phyloP scores from a whole-genome alignment of 2,113 vertebrate genomes.

The Leiothrix lutea region DNA sequence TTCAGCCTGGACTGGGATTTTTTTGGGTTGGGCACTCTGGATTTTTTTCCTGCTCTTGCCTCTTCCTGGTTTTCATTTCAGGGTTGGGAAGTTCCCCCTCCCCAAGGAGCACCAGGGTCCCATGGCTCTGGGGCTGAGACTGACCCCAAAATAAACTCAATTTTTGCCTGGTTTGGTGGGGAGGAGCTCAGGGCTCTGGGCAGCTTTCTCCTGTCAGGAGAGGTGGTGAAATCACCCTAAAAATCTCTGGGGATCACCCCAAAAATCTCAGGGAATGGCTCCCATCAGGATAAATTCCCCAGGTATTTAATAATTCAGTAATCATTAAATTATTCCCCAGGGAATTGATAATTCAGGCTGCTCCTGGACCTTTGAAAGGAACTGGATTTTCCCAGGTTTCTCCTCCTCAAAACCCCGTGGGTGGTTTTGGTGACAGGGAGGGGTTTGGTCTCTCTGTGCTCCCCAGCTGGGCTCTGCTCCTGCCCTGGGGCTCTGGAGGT shows the following conservation, averaged over 20 bases:
- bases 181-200: neutral
- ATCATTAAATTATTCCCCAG: no score
- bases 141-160: neutral
- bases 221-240: neutral
- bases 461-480: neutral
- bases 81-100: neutral
- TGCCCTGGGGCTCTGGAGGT: neutral
- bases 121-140: neutral
- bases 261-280: neutral
- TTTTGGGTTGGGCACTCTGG: neutral
- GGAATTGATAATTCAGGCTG: neutral
- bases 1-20: neutral
- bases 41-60: neutral
- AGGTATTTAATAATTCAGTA: no score
- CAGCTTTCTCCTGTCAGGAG: neutral
- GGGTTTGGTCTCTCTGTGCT: neutral
- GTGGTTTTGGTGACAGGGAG: neutral
- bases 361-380: neutral
- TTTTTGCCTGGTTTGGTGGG: neutral
- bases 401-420: neutral
- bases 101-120: neutral
- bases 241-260: neutral
- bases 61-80: neutral
- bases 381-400: neutral
- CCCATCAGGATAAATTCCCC: neutral